Percentiles rank a stretch among this genome's conserved stretches.
These are phyloP conservation scores for Zaprionus africanus DNA, from an alignment of 1,140 invertebrate genomes.

Conservation along the genomic window DNA sequence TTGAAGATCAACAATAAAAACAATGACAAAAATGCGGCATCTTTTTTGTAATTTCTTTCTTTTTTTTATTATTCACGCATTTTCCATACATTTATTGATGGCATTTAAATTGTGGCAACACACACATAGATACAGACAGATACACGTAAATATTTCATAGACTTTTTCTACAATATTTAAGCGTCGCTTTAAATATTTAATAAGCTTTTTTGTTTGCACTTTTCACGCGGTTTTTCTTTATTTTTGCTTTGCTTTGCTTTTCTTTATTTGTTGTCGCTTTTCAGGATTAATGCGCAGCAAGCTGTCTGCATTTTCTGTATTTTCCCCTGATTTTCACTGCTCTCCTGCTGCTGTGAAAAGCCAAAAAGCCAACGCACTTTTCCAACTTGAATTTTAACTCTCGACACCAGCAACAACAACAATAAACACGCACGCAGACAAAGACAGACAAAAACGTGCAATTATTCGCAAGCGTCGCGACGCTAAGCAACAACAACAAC, in stretches of 20 bases:
- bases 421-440: constrained; percentile 15
- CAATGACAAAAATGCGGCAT: constrained; percentile 37
- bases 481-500: constrained; percentile 37
- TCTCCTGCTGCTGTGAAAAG: constrained; percentile 19
- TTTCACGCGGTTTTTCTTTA: constrained; percentile 2
- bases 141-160: constrained; percentile 6
- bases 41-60: constrained; percentile 41
- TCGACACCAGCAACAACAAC: constrained; percentile 18
- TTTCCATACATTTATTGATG: constrained; percentile 28
- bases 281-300: constrained; percentile 18
- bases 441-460: constrained; percentile 50
- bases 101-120: constrained; percentile 28
- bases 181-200: constrained; percentile 17
- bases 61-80: constrained; percentile 31
- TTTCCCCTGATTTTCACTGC: neutral
- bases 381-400: constrained; percentile 51
- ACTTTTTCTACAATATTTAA: constrained; percentile 12
- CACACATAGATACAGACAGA: constrained; percentile 20
- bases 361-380: constrained; percentile 75
- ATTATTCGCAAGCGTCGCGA: constrained; percentile 45
- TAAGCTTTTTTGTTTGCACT: constrained; percentile 2
- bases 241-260: neutral
- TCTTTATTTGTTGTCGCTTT: constrained; percentile 7
- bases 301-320: constrained; percentile 26
- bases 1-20: constrained; percentile 53